Percentiles rank a stretch among this genome's conserved stretches.
These are phyloP conservation scores for Prinia subflava DNA, from an alignment of 2,113 vertebrate genomes.

Conservation along the genomic window DNA sequence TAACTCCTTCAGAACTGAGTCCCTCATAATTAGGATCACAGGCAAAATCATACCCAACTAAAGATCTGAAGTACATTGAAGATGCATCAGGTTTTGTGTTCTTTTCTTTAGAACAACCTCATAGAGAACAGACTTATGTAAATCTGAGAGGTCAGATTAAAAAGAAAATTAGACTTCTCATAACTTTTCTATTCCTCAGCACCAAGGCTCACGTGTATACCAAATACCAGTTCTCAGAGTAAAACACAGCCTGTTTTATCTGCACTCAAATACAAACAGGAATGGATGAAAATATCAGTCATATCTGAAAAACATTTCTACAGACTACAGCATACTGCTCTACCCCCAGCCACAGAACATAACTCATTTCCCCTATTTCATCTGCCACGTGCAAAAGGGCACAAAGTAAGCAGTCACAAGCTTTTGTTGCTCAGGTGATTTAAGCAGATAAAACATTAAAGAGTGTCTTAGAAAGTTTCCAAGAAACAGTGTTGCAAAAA, in stretches of 20 bases:
- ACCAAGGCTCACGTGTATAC: not conserved
- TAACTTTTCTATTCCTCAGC: not conserved
- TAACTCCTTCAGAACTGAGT: not conserved
- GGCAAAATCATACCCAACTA: not conserved
- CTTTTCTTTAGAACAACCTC: not conserved
- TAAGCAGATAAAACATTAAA: not conserved
- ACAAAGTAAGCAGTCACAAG: not conserved
- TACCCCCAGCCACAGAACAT: not conserved
- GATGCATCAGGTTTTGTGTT: not conserved
- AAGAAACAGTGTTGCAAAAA: not conserved
- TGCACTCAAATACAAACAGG: not conserved
- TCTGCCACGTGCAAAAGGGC: not conserved
- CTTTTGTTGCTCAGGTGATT: not conserved
- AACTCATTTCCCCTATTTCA: not conserved
- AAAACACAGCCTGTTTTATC: not conserved
- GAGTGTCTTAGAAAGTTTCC: not conserved
- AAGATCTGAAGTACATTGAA: not conserved
- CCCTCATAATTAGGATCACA: not conserved
- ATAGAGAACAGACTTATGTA: not conserved
- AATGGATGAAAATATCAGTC: not conserved
- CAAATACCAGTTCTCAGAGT: not conserved
- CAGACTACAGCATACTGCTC: not conserved
- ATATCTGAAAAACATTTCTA: not conserved
- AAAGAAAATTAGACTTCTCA: not conserved
- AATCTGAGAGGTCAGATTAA: not conserved